Conservation (phyloP, 2,113 vertebrate genomes). For the Callorhinus ursinus region DNA sequence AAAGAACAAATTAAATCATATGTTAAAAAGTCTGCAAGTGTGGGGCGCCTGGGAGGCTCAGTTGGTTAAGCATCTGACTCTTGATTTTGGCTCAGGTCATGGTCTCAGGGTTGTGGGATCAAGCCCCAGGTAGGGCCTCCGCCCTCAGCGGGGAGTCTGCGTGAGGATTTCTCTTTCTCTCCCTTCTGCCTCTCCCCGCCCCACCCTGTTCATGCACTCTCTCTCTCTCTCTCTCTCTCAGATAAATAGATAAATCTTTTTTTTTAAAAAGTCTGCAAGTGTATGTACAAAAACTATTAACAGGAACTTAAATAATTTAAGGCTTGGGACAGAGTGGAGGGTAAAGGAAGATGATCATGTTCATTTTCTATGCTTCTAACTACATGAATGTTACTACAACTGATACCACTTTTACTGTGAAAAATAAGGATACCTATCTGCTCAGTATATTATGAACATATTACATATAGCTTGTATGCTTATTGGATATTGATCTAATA, state of each 20-base stretch:
- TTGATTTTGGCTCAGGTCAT: not conserved
- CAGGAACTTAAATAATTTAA: not conserved
- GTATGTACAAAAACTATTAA: not conserved
- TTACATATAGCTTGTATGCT: not conserved
- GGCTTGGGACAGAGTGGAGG: not conserved
- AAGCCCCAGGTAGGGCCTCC: not conserved
- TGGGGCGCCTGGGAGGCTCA: not conserved
- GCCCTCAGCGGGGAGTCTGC: fast-evolving
- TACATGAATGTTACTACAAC: not conserved
- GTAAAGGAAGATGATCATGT: not conserved
- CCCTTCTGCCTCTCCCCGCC: not conserved
- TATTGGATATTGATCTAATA: not conserved
- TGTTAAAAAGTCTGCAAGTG: not conserved
- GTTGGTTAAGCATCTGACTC: not conserved
- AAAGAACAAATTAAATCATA: not conserved
- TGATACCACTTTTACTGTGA: not conserved
- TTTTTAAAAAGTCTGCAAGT: not conserved
- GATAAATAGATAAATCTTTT: not conserved
- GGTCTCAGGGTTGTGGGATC: not conserved
- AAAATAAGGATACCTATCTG: not conserved
- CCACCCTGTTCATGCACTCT: not conserved
- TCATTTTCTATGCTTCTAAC: not conserved
- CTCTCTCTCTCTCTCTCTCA: not conserved
- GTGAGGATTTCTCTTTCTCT: not conserved
- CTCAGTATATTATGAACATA: not conserved